phyloP scores from a whole-genome alignment of 2,888 invertebrate species.

The Thereva nobilitata region DNA sequence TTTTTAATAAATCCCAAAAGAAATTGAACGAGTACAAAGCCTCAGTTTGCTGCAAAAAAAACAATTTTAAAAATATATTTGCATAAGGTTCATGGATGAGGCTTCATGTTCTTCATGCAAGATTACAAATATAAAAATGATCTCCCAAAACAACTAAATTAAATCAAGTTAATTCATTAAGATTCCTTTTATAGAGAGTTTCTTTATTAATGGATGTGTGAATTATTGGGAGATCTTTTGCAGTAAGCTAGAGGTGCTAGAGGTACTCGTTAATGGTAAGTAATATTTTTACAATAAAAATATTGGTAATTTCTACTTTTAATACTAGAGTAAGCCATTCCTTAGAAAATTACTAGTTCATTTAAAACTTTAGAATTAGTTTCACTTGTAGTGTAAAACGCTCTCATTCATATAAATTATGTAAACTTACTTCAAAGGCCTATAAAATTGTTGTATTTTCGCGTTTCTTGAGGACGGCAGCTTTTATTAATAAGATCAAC shows the following conservation, averaged over 20 bases:
- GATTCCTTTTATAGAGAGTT: conserved; percentile 25
- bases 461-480: too few species aligned
- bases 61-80: conserved; percentile 7
- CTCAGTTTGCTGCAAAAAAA: conserved; percentile 34
- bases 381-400: too few species aligned
- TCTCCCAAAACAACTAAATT: neutral
- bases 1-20: neutral
- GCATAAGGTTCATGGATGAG: conserved; percentile 16
- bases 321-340: neutral
- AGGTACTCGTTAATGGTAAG: conserved; percentile 12
- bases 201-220: conserved; percentile 11
- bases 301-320: neutral
- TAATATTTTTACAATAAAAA: neutral
- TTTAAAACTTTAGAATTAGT: too few species aligned
- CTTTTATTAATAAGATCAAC: too few species aligned
- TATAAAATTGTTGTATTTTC: too few species aligned
- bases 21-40: neutral
- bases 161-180: neutral
- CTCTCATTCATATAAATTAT: too few species aligned
- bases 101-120: conserved; percentile 14
- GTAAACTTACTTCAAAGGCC: too few species aligned
- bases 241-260: conserved; percentile 27
- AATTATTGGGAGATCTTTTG: conserved; percentile 33
- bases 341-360: neutral
- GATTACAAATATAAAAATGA: neutral